Evolutionary conservation across 2,797 vertebrate species (phyloP), one percentile per base, ranked within the genome.

Genomic region (Mormyrops attenuatus): DNA sequence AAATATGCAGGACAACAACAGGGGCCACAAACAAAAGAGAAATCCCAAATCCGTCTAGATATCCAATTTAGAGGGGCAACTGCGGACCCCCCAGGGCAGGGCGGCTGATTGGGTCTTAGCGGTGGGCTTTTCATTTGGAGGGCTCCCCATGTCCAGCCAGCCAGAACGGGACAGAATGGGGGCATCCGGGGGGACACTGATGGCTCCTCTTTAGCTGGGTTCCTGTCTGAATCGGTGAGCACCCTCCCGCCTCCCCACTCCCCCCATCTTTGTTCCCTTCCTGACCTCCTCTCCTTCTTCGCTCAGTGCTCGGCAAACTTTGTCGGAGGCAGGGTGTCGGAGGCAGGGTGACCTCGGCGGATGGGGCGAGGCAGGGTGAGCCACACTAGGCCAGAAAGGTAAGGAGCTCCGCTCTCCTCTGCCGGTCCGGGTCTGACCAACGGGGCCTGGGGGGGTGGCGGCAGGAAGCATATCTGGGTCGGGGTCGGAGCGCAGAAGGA

Each of bases 101-200:
- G 38, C 49, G 63, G 63, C 85, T 90, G 85, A 90, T 89, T 90
- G 84, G 88, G 90, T 86, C 88, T 77, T 20, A 84, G 88, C 44
- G 50, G 84, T 38, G 22, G 82, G 60, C 63, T 63, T 57, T 52
- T 20, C 13, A 5, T 84, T 87, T 80, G 30, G 63, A 50, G 88
- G 84, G 80, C 15, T 88, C 90, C 57, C 84, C 91, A 66, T 91
- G 53, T 44, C 92, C 85, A 90, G 88, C 8, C 91, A 92, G 50
- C 90, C 92, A 91, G 91, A 90, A 89, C 89, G 34, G 34, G 34
- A 63, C 30, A 88, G 86, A 88, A 90, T 87, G 87, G 85, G 84
- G 80, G 91, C 90, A 90, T 92, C 91, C 88, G 90, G 30, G 84
- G 57, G 57, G 91, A 93, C 92, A 92, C 91, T 91, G 89, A 34